Percentiles rank a stretch among this genome's conserved stretches.
Evolutionary conservation across 2,888 invertebrate species (phyloP).

Genomic region (Plemyria rubiginata): DNA sequence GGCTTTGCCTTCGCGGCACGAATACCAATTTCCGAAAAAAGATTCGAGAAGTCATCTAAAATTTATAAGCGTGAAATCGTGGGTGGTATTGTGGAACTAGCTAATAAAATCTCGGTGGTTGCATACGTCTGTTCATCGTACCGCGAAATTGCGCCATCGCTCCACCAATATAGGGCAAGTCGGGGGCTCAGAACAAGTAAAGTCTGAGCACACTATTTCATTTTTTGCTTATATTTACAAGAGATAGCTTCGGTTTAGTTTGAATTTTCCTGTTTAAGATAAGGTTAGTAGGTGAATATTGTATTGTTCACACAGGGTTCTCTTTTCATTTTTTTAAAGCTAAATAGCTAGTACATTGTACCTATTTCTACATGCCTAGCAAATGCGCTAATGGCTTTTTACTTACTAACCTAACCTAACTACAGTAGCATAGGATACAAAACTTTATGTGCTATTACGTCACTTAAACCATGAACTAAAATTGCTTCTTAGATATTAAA

Average conservation of each 20-base stretch:
- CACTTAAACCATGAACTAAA: too few species aligned
- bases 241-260: background rate
- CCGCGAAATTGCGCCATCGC: constrained; percentile 57
- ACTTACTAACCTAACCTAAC: too few species aligned
- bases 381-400: too few species aligned
- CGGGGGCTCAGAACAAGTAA: constrained; percentile 6
- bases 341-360: too few species aligned
- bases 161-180: constrained; percentile 28
- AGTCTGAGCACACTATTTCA: constrained; percentile 22
- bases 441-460: too few species aligned
- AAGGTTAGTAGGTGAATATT: background rate
- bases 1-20: background rate
- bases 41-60: constrained; percentile 33
- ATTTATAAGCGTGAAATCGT: constrained; percentile 42
- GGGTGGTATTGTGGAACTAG: constrained; percentile 36
- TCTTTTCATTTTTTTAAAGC: too few species aligned
- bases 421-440: too few species aligned
- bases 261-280: background rate
- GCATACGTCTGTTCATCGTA: constrained; percentile 43
- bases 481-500: too few species aligned
- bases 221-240: constrained; percentile 34
- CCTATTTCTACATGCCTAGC: too few species aligned
- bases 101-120: constrained; percentile 42
- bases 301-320: too few species aligned
- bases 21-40: constrained; percentile 15